phyloP scores from a whole-genome alignment of 2,113 vertebrate species.

The Athene cunicularia region DNA sequence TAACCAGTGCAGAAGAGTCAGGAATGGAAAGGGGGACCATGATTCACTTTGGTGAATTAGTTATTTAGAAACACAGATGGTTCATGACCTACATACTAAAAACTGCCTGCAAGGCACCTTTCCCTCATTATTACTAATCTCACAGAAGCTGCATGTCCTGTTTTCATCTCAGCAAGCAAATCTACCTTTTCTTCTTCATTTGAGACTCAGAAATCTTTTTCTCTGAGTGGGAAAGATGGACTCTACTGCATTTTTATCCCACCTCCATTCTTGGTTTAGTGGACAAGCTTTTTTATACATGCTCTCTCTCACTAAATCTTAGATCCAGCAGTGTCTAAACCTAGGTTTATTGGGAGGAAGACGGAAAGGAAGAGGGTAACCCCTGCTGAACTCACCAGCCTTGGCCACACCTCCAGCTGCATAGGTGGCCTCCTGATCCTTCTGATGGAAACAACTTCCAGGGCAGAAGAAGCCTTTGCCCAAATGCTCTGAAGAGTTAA shows the following conservation, averaged over 20 bases:
- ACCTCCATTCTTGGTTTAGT: background rate
- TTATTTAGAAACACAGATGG: background rate
- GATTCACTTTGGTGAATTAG: background rate
- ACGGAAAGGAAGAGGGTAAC: background rate
- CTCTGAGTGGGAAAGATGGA: background rate
- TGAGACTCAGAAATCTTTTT: background rate
- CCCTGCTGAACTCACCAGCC: background rate
- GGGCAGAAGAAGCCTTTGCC: background rate
- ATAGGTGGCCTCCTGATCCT: background rate
- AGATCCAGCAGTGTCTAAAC: background rate
- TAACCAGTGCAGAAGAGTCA: background rate
- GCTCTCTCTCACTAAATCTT: background rate
- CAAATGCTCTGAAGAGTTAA: background rate
- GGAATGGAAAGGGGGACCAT: accelerated
- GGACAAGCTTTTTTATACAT: background rate
- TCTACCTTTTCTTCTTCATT: background rate
- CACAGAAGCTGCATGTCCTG: background rate
- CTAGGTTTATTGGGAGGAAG: background rate
- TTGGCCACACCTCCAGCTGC: background rate
- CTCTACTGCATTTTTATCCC: background rate
- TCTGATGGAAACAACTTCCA: background rate
- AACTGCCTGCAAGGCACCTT: background rate
- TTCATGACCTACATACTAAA: background rate
- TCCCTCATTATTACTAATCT: background rate
- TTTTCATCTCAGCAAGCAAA: background rate